Conservation (phyloP, 2,797 vertebrate species). For the Pempheris klunzingeri region DNA sequence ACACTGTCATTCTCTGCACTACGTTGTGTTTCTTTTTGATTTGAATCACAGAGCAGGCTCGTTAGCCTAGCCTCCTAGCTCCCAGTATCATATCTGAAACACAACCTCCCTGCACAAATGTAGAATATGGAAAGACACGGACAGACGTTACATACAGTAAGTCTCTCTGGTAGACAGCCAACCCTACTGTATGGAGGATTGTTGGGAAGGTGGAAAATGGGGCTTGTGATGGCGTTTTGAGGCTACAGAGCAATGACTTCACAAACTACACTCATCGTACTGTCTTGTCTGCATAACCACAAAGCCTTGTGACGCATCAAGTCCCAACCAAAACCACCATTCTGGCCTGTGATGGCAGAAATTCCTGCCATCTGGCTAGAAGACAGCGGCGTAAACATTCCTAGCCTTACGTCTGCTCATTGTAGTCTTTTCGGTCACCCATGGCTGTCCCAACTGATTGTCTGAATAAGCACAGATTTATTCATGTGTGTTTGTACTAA, state of each 20-base stretch:
- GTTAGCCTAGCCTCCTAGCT: background rate
- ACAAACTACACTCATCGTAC: background rate
- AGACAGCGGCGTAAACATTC: slow-evolving; percentile 20
- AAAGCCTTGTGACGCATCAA: background rate
- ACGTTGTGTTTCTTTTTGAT: background rate
- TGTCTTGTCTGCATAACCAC: background rate
- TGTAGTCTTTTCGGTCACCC: slow-evolving; percentile 13
- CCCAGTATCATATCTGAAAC: too few species aligned
- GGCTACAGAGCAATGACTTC: background rate
- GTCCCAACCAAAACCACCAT: background rate
- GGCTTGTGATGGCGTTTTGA: background rate
- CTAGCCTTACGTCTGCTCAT: background rate
- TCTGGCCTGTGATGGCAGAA: background rate
- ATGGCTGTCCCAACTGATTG: slow-evolving; percentile 3
- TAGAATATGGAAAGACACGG: too few species aligned
- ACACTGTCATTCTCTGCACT: too few species aligned
- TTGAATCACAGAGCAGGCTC: background rate
- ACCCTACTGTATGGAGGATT: background rate
- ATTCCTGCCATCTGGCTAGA: slow-evolving; percentile 14
- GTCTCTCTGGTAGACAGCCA: background rate
- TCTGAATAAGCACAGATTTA: slow-evolving; percentile 36
- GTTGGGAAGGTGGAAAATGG: background rate
- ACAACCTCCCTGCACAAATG: too few species aligned
- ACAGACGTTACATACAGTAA: background rate
- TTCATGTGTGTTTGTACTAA: slow-evolving; percentile 27